Percentiles rank a stretch among this genome's conserved stretches.
These are phyloP conservation scores for Stomorhina lunata DNA, from an alignment of 2,888 invertebrate genomes.

Conservation along the genomic window DNA sequence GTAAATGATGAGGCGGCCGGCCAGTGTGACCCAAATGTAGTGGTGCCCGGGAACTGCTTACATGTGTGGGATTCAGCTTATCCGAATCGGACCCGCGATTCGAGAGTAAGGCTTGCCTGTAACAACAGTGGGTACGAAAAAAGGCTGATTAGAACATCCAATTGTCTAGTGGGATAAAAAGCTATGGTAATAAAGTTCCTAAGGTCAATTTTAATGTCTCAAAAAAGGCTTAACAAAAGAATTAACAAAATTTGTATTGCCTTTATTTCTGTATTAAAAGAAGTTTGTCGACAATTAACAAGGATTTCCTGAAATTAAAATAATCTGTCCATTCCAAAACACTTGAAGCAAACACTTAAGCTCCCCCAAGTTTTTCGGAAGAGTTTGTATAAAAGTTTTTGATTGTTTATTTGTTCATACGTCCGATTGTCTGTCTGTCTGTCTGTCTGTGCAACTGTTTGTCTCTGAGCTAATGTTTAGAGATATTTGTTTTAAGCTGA, in stretches of 20 bases:
- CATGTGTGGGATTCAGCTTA: conserved; percentile 82
- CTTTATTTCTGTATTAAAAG: neutral
- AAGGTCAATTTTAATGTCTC: conserved; percentile 9
- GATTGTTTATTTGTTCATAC: conserved; percentile 32
- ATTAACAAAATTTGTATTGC: too few relatives aligned
- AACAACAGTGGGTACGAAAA: conserved; percentile 78
- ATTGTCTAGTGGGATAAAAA: conserved; percentile 66
- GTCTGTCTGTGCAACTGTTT: conserved; percentile 19
- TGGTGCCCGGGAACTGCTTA: conserved; percentile 80
- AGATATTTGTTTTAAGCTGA: too few relatives aligned
- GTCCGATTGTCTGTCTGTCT: conserved; percentile 1
- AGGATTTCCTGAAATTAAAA: conserved; percentile 55
- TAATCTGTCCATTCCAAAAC: conserved; percentile 55
- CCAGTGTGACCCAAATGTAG: conserved; percentile 79
- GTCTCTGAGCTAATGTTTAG: too few relatives aligned
- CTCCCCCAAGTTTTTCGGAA: conserved; percentile 28
- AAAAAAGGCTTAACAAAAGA: conserved; percentile 53
- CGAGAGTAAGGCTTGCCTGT: conserved; percentile 86
- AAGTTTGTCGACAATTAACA: conserved; percentile 58
- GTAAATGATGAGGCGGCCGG: conserved; percentile 76
- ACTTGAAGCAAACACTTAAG: conserved; percentile 64
- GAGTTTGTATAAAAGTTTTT: conserved; percentile 33
- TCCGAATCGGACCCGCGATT: conserved; percentile 80
- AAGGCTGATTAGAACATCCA: conserved; percentile 79
- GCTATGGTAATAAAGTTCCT: conserved; percentile 29